phyloP scores from a whole-genome alignment of 2,113 vertebrate genomes.

The Elephas maximus region DNA sequence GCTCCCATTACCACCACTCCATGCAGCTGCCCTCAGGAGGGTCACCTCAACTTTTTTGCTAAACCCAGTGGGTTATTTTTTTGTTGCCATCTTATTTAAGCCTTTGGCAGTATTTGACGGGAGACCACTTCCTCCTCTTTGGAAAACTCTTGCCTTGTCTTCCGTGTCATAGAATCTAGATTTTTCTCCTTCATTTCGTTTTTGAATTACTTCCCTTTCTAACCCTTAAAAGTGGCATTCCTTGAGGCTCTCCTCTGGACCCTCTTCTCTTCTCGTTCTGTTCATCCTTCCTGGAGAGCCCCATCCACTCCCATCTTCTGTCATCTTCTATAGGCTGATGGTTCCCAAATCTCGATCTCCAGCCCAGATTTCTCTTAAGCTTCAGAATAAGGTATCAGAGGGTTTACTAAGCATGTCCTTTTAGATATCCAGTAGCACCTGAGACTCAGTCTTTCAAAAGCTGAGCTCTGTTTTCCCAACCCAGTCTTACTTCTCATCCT shows the following conservation, averaged over 20 bases:
- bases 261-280: background rate
- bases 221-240: background rate
- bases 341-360: background rate
- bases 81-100: background rate
- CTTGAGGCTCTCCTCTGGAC: background rate
- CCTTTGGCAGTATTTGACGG: background rate
- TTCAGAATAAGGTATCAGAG: background rate
- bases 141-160: background rate
- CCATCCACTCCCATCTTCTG: background rate
- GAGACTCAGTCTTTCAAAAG: background rate
- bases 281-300: background rate
- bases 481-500: no score
- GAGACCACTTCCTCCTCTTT: background rate
- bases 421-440: background rate
- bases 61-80: background rate
- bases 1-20: background rate
- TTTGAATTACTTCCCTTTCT: background rate
- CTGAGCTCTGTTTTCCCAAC: no score
- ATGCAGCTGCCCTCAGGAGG: background rate
- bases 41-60: background rate
- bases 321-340: no score
- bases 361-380: background rate
- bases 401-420: no score
- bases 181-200: background rate
- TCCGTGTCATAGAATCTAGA: background rate